A percentile compares a stretch with the other conserved stretches of the same genome.
These are phyloP conservation scores for Borostomias antarcticus DNA, from an alignment of 2,797 vertebrate species.

Conservation along the genomic window DNA sequence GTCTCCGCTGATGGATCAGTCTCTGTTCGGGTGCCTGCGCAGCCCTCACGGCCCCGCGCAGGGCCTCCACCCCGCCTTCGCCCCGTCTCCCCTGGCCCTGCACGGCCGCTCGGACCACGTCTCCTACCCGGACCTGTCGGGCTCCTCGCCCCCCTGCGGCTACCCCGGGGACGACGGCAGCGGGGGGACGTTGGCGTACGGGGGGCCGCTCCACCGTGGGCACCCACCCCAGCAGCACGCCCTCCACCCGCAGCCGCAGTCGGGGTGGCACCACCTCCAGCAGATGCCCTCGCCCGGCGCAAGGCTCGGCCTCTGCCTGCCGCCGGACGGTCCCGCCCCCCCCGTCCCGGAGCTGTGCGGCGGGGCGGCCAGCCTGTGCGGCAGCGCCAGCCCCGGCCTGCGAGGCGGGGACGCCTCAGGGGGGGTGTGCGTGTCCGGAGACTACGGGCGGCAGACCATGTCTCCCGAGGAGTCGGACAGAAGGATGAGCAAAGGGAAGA, in stretches of 20 bases:
- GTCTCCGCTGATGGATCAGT: constrained; percentile 92
- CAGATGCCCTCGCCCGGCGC: constrained; percentile 80
- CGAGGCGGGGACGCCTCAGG: constrained; percentile 77
- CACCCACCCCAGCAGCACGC: constrained; percentile 80
- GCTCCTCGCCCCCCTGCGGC: constrained; percentile 84
- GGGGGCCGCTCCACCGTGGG: constrained; percentile 75
- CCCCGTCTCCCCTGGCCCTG: constrained; percentile 84
- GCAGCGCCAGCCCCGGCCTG: constrained; percentile 70
- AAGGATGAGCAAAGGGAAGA: constrained; percentile 81
- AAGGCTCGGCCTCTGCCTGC: constrained; percentile 80
- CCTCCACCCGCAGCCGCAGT: constrained; percentile 77
- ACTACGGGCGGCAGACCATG: constrained; percentile 82
- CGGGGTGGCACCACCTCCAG: constrained; percentile 83
- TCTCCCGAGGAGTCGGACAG: constrained; percentile 83
- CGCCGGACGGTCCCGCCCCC: constrained; percentile 79
- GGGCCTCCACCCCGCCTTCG: constrained; percentile 84
- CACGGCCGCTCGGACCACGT: constrained; percentile 86
- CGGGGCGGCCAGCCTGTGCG: constrained; percentile 73
- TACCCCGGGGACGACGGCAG: constrained; percentile 84
- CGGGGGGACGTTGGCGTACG: too few relatives aligned
- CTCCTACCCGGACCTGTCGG: constrained; percentile 86
- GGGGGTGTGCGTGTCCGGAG: constrained; percentile 78
- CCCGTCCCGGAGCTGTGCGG: constrained; percentile 54
- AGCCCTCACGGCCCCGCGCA: constrained; percentile 85
- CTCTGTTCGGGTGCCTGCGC: constrained; percentile 90